phyloP scores from a whole-genome alignment of 2,113 vertebrate species.

The Forbesichthys papilliferus region DNA sequence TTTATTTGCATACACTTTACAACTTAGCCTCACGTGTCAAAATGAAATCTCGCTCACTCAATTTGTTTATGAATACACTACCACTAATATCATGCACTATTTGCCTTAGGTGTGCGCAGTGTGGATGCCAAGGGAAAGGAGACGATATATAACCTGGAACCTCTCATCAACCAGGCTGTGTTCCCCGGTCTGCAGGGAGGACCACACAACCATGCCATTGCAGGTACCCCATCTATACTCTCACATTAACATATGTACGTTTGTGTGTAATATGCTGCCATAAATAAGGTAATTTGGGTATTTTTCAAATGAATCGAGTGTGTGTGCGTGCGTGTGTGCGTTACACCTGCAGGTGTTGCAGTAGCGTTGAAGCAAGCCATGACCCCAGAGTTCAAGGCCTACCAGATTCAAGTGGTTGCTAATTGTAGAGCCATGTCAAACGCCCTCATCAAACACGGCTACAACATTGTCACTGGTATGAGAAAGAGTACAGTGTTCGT shows the following conservation, averaged over 20 bases:
- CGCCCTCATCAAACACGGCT: constrained; percentile 80
- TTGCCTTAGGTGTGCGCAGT: constrained; percentile 79
- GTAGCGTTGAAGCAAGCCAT: constrained; percentile 91
- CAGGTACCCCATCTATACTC: constrained; percentile 73
- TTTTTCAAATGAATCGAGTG: neutral
- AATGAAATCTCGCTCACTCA: too few relatives aligned
- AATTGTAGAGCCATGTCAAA: constrained; percentile 85
- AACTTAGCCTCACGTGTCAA: too few relatives aligned
- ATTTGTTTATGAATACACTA: neutral
- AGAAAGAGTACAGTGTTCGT: neutral
- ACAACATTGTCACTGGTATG: constrained; percentile 90
- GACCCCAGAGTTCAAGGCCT: constrained; percentile 88
- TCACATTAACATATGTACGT: too few relatives aligned
- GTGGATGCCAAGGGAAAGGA: constrained; percentile 92
- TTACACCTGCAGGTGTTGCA: constrained; percentile 80
- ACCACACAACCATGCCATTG: constrained; percentile 96
- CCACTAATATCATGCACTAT: neutral
- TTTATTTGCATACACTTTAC: too few relatives aligned
- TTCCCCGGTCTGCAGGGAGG: constrained; percentile 97
- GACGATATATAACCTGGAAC: constrained; percentile 87
- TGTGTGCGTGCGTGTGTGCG: constrained; percentile 5
- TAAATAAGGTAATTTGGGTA: too few relatives aligned
- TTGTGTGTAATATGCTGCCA: neutral
- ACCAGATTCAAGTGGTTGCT: constrained; percentile 87
- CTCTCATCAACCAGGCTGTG: constrained; percentile 91